Evolutionary conservation across 1,140 invertebrate species (phyloP).

Genomic region (Phocides pigmalion): DNA sequence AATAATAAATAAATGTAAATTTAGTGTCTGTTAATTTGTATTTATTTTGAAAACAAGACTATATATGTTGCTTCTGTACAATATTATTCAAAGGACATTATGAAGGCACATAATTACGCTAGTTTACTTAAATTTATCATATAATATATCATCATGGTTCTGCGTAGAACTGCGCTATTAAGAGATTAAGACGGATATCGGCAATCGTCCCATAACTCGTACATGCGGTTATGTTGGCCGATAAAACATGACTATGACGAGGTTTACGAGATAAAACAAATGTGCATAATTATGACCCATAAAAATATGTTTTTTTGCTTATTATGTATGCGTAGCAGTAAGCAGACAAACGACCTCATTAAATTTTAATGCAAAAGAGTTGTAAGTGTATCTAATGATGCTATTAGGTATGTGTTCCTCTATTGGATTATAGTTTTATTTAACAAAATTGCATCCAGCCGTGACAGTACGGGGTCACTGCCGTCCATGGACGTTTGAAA

Average conservation of each 20-base stretch:
- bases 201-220: not conserved
- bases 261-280: not conserved
- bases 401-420: not conserved
- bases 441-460: too few species aligned
- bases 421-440: too few species aligned
- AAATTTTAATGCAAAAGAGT: not conserved
- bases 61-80: too few species aligned
- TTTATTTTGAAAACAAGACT: too few species aligned
- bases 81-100: too few species aligned
- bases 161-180: conserved; percentile 11
- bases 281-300: conserved; percentile 5
- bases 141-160: too few species aligned
- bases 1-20: too few species aligned
- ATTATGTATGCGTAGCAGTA: not conserved
- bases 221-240: not conserved
- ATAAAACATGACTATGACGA: conserved; percentile 5
- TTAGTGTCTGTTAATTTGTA: too few species aligned
- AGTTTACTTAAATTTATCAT: conserved; percentile 21
- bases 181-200: conserved; percentile 12
- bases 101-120: not conserved
- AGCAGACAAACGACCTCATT: not conserved
- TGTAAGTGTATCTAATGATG: not conserved
- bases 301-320: conserved; percentile 14
- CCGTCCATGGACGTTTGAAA: too few species aligned
- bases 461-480: too few species aligned